phyloP scores from a whole-genome alignment of 1,140 invertebrate species.

The Cydia pomonella region DNA sequence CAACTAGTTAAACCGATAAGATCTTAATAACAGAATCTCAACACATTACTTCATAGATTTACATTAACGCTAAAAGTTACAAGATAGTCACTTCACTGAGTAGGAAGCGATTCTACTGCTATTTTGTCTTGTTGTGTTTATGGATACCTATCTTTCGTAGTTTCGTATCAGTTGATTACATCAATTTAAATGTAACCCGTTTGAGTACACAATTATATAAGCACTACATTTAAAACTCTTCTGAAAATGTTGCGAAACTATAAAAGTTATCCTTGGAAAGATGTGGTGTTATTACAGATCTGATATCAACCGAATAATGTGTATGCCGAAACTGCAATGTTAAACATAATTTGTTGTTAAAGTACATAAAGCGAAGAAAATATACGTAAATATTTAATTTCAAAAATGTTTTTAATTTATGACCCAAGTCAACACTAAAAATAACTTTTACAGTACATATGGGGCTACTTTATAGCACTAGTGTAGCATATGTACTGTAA shows the following conservation, averaged over 20 bases:
- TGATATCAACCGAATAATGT: neutral
- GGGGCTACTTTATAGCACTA: no score
- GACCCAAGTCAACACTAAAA: neutral
- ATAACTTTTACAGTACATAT: no score
- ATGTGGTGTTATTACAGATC: neutral
- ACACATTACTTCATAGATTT: conserved; percentile 53
- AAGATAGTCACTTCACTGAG: conserved; percentile 49
- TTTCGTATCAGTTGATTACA: neutral
- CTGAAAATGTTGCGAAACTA: neutral
- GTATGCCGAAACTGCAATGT: conserved; percentile 42
- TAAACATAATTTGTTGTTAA: conserved; percentile 74
- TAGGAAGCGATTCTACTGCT: conserved; percentile 10
- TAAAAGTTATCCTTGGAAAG: neutral
- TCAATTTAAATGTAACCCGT: neutral
- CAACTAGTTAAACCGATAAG: conserved; percentile 52
- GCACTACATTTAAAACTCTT: no score
- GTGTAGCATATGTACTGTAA: no score
- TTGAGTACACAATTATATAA: neutral
- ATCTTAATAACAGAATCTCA: conserved; percentile 59
- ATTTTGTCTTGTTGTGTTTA: neutral
- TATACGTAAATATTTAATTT: conserved; percentile 81
- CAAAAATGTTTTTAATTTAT: conserved; percentile 52
- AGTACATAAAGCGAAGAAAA: conserved; percentile 70
- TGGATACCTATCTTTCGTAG: neutral
- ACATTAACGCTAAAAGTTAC: conserved; percentile 55